Percentiles rank a stretch among this genome's conserved stretches.
These are phyloP conservation scores for Atherix ibis DNA, from an alignment of 2,888 invertebrate species.

Conservation along the genomic window DNA sequence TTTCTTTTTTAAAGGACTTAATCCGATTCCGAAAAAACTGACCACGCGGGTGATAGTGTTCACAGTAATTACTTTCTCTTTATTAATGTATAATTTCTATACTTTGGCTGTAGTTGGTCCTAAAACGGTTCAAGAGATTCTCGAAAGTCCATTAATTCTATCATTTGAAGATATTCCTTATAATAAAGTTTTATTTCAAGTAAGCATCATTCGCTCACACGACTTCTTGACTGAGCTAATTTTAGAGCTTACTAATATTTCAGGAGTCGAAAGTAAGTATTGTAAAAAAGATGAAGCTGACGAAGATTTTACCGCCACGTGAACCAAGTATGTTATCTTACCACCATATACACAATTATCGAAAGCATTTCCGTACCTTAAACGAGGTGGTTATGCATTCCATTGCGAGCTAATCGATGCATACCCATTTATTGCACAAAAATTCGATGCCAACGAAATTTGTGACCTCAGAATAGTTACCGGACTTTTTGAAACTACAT, in stretches of 20 bases:
- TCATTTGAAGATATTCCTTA: constrained; percentile 30
- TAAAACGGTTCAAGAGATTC: constrained; percentile 20
- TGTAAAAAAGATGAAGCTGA: constrained; percentile 17
- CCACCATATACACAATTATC: constrained; percentile 20
- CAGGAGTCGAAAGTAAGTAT: constrained; percentile 19
- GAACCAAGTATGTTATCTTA: constrained; percentile 16
- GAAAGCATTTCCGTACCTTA: constrained; percentile 31
- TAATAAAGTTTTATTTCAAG: constrained; percentile 25
- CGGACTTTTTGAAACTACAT: constrained; percentile 20
- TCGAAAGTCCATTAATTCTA: constrained; percentile 21
- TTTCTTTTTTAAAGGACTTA: constrained; percentile 16
- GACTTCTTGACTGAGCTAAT: background rate
- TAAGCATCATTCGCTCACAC: constrained; percentile 9
- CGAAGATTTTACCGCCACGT: constrained; percentile 19
- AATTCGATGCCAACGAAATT: constrained; percentile 32
- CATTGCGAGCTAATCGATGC: constrained; percentile 34
- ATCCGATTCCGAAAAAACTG: constrained; percentile 18
- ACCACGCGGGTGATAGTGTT: constrained; percentile 21
- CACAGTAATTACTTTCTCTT: constrained; percentile 20
- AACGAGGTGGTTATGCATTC: constrained; percentile 34
- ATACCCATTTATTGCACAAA: constrained; percentile 29
- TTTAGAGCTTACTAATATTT: background rate
- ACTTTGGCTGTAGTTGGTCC: constrained; percentile 31
- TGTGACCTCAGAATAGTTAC: constrained; percentile 31
- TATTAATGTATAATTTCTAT: constrained; percentile 29